Evolutionary conservation across 2,797 vertebrate species (phyloP).

Genomic region (Sebastolobus alascanus): DNA sequence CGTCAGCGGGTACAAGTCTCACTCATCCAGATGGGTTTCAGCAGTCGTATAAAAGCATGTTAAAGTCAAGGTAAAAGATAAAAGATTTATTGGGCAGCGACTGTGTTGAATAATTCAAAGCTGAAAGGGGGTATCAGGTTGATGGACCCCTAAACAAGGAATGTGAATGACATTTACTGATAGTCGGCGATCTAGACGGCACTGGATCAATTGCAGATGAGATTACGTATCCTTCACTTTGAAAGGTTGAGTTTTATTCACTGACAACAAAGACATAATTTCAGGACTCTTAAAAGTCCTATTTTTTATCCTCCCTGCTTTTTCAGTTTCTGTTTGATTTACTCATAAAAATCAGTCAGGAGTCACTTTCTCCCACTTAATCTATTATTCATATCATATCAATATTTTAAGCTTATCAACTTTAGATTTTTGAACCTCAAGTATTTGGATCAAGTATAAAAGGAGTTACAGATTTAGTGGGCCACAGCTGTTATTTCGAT

Average conservation of each 20-base stretch:
- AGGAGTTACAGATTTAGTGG: neutral
- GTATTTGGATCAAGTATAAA: neutral
- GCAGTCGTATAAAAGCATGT: constrained; percentile 23
- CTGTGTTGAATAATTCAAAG: constrained; percentile 49
- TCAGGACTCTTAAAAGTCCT: neutral
- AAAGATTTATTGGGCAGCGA: constrained; percentile 35
- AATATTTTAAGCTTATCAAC: neutral
- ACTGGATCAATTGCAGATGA: constrained; percentile 18
- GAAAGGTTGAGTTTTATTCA: constrained; percentile 7
- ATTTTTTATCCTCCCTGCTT: neutral
- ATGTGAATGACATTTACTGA: constrained; percentile 11
- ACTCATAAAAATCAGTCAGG: neutral
- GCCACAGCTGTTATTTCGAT: neutral
- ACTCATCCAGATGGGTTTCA: constrained; percentile 16
- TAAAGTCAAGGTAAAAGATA: constrained; percentile 44
- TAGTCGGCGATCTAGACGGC: neutral
- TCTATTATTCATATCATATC: neutral
- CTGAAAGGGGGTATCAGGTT: constrained; percentile 10
- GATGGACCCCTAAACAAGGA: constrained; percentile 12
- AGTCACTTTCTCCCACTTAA: neutral
- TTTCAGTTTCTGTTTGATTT: neutral
- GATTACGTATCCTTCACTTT: neutral
- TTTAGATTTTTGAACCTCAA: neutral
- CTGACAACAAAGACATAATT: neutral
- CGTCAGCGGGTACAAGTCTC: neutral